Conservation (phyloP, 1,140 invertebrate species). For the Pachyrhynchus sulphureomaculatus region DNA sequence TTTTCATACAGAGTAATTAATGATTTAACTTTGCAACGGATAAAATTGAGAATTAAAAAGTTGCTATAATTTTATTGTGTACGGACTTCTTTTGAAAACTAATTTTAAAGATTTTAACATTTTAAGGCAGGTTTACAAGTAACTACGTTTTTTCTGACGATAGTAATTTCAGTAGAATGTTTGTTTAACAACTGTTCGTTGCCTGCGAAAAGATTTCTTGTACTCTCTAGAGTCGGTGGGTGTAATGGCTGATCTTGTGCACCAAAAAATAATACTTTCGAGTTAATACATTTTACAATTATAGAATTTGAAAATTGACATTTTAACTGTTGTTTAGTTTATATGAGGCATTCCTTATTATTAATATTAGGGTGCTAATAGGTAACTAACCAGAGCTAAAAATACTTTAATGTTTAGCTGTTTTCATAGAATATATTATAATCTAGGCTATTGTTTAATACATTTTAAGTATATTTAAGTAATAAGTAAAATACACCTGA, state of each 20-base stretch:
- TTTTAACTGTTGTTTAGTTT: background rate
- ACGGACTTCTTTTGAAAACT: too few relatives aligned
- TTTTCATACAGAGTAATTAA: conserved; percentile 24
- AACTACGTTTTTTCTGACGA: too few relatives aligned
- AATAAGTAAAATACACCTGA: conserved; percentile 15
- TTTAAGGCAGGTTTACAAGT: too few relatives aligned
- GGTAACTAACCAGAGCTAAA: conserved; percentile 24
- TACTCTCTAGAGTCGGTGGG: too few relatives aligned
- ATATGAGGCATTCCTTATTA: conserved; percentile 24
- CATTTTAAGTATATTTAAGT: conserved; percentile 17
- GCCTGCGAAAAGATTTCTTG: too few relatives aligned
- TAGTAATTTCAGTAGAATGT: too few relatives aligned
- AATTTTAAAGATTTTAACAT: too few relatives aligned
- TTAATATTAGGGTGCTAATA: conserved; percentile 24
- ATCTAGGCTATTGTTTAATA: conserved; percentile 7
- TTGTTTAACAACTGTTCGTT: too few relatives aligned
- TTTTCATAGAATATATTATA: conserved; percentile 21
- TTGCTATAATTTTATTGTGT: too few relatives aligned
- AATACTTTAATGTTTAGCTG: conserved; percentile 20
- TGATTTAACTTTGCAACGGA: background rate
- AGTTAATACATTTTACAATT: background rate
- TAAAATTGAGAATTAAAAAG: too few relatives aligned
- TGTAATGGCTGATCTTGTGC: too few relatives aligned
- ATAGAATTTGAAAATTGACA: too few relatives aligned
- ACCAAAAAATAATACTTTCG: background rate